Evolutionary conservation across 2,113 vertebrate genomes (phyloP).

Genomic region (Sebastes fasciatus): DNA sequence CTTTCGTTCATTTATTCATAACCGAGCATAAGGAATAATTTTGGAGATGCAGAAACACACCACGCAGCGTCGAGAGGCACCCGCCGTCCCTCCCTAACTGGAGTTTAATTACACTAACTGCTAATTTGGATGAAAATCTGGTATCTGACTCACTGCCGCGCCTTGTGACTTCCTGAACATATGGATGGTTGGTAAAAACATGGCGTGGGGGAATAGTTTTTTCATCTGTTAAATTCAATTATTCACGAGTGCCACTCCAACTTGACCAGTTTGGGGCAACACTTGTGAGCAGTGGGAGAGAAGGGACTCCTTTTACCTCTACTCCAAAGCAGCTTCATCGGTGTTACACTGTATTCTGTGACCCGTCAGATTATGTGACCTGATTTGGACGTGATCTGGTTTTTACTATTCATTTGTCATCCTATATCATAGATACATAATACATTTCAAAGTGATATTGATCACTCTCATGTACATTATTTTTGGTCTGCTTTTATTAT

Average conservation of each 20-base stretch:
- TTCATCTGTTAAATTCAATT: constrained; percentile 32
- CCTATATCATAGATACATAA: background rate
- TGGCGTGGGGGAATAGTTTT: constrained; percentile 3
- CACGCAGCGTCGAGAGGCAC: background rate
- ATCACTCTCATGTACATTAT: background rate
- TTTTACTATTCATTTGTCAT: background rate
- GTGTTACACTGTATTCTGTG: background rate
- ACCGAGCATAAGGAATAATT: constrained; percentile 67
- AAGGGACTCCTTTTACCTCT: background rate
- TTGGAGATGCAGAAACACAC: constrained; percentile 17
- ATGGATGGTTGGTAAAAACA: constrained; percentile 67
- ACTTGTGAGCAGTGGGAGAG: background rate
- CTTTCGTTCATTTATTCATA: constrained; percentile 58
- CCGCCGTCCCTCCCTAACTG: constrained; percentile 25
- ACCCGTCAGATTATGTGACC: background rate
- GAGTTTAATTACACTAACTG: constrained; percentile 77
- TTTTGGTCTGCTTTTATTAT: background rate
- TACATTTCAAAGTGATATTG: background rate
- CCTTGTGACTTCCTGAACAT: constrained; percentile 64
- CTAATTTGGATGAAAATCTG: constrained; percentile 77
- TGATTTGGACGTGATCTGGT: background rate
- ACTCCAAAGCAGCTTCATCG: background rate
- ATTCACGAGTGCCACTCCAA: constrained; percentile 17
- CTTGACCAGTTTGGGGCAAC: constrained; percentile 14
- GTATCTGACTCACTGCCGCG: constrained; percentile 44